phyloP scores from a whole-genome alignment of 64 coral and sea anemone species.

The Stylophora pistillata region DNA sequence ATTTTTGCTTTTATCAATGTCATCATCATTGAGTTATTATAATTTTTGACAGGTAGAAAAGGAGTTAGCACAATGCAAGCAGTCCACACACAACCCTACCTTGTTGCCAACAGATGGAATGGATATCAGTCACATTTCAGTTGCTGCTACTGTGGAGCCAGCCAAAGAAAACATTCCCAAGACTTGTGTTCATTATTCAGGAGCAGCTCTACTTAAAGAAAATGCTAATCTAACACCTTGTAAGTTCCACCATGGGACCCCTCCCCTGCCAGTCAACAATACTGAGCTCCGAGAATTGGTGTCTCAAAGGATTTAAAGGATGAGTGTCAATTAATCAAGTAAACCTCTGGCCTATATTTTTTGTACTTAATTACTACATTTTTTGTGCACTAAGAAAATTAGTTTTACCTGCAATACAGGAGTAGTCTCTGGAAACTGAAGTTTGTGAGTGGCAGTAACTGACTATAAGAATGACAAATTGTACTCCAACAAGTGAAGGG shows the following conservation, averaged over 20 bases:
- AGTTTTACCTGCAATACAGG: too few species aligned
- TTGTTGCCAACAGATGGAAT: background rate
- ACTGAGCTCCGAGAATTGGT: conserved; percentile 59
- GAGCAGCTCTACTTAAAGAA: conserved; percentile 48
- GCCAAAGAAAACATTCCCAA: background rate
- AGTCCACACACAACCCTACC: background rate
- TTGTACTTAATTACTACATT: too few species aligned
- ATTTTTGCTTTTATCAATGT: background rate
- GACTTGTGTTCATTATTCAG: conserved; percentile 44
- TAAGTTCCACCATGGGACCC: conserved; percentile 74
- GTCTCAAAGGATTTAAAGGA: conserved; percentile 54
- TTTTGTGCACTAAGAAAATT: too few species aligned
- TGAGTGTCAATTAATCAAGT: background rate
- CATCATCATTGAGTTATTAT: background rate
- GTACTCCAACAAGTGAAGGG: too few species aligned
- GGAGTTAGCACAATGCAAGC: background rate
- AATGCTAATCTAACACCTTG: conserved; percentile 61
- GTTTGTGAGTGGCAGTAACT: too few species aligned
- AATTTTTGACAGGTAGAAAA: background rate
- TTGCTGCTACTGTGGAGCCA: conserved; percentile 45
- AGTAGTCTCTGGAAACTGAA: too few species aligned
- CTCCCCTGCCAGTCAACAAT: conserved; percentile 44
- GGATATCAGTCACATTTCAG: conserved; percentile 62
- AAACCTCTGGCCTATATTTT: too few species aligned
- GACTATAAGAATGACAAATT: too few species aligned